phyloP scores from a whole-genome alignment of 35 echinoderm and acorn worm genomes.

The Ptychodera flava region DNA sequence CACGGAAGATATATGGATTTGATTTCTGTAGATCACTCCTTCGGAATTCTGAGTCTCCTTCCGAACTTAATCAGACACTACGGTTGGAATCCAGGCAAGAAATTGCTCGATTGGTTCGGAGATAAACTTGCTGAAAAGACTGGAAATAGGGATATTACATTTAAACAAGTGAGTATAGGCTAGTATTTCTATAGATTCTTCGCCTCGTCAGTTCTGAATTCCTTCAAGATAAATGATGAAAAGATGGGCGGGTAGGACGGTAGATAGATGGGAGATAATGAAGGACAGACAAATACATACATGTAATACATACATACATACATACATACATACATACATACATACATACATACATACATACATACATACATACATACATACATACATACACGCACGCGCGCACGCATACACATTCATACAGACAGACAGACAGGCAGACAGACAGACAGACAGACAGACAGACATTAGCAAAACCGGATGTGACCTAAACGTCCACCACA shows the following conservation, averaged over 20 bases:
- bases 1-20: too few species aligned
- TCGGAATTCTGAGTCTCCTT: conserved; percentile 57
- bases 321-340: conserved; percentile 2
- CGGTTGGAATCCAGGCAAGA: conserved; percentile 85
- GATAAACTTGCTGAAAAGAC: neutral
- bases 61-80: conserved; percentile 66
- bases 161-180: neutral
- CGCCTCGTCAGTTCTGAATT: neutral
- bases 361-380: neutral
- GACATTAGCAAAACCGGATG: too few species aligned
- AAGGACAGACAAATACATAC: neutral
- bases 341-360: conserved; percentile 2
- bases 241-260: too few species aligned
- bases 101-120: conserved; percentile 73
- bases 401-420: too few species aligned
- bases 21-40: conserved; percentile 55
- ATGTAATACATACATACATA: neutral
- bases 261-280: too few species aligned
- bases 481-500: too few species aligned
- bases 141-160: neutral
- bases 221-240: too few species aligned
- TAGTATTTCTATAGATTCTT: neutral
- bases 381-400: neutral
- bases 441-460: too few species aligned
- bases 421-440: too few species aligned